Conservation (phyloP, 2,888 invertebrate genomes). For the Polymixis flavicincta region DNA sequence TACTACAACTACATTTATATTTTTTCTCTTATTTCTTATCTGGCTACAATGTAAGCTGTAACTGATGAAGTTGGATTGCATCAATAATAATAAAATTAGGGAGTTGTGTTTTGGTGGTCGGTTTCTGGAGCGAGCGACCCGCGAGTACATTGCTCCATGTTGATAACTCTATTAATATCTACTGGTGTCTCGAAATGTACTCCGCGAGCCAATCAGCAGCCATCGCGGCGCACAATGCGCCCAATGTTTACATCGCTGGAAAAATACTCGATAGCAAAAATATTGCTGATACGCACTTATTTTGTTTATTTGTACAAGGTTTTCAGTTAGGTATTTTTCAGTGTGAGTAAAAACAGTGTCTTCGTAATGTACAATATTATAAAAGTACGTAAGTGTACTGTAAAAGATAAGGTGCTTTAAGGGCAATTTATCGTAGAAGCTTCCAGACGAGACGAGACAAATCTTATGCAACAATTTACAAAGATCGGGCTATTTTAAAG, state of each 20-base stretch:
- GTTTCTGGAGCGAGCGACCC: constrained; percentile 55
- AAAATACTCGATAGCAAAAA: constrained; percentile 29
- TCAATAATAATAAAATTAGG: constrained; percentile 25
- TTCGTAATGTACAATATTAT: constrained; percentile 4
- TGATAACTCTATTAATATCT: constrained; percentile 88
- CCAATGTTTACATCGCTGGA: constrained; percentile 27
- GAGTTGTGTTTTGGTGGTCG: constrained; percentile 33
- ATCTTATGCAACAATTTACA: neutral
- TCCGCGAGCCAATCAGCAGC: constrained; percentile 75
- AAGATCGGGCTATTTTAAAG: neutral
- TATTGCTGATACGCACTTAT: neutral
- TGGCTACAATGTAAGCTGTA: neutral
- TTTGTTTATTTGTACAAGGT: neutral
- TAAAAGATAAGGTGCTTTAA: neutral
- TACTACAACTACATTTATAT: too few species aligned
- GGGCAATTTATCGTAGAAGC: neutral
- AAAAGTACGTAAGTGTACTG: neutral
- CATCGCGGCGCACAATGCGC: constrained; percentile 67
- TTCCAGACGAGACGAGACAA: neutral
- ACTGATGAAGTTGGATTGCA: constrained; percentile 18
- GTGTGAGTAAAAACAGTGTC: neutral
- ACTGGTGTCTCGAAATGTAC: constrained; percentile 78
- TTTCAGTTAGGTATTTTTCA: neutral
- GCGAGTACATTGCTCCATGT: constrained; percentile 83
- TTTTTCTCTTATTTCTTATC: constrained; percentile 12